Evolutionary conservation across 2,797 vertebrate genomes (phyloP), one percentile per base, ranked within the genome.

Genomic region (Acrossocheilus wenchowensis): DNA sequence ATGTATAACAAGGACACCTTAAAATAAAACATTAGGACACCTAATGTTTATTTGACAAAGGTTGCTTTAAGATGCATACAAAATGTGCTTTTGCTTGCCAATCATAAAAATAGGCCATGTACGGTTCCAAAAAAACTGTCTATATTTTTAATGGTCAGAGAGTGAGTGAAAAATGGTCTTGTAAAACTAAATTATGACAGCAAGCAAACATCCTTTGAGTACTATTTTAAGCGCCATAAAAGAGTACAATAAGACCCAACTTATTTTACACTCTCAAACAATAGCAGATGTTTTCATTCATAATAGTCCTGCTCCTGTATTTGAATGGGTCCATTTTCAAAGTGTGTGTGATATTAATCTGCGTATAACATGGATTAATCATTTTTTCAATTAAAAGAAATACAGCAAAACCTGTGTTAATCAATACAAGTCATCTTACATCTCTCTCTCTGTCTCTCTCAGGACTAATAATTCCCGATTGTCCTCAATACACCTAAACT

Each of bases 381-480:
- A 48, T 9, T 43, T 36, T 62, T 83, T 10, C 36, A 74, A 74
- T 82, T 52, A 81, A 50, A 83, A 66, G 26, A 36, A 66, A 75
- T 48, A 23, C 54, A 15, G 62, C 6, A 69, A 41, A 85, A 43
- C 50, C 11, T 7, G 75, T 78, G 60, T 78, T 71, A 71, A 45
- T 85, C 39, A 78, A 78, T 85, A 23, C 64, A 19, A 71, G 39
- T 36, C 26, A 79, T 60, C 39, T 71, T 78, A 41, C 19, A 39
- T 21, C 9, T 66, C 83, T 66, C 60, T 30, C 30, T 66, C 83
- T 66, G 43, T 30, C 30, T 30, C 30, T 66, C 23, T 68, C 5
- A 68, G 62, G 23, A 78, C 15, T 69, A 41, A 85, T 30, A 85
- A 54, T 68, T 71, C 64, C 23, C 8, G 4, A 78, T 45, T 78